Base-by-base conservation (phyloP, 1,140 invertebrate genomes). In the Agrilus planipennis region DNA sequence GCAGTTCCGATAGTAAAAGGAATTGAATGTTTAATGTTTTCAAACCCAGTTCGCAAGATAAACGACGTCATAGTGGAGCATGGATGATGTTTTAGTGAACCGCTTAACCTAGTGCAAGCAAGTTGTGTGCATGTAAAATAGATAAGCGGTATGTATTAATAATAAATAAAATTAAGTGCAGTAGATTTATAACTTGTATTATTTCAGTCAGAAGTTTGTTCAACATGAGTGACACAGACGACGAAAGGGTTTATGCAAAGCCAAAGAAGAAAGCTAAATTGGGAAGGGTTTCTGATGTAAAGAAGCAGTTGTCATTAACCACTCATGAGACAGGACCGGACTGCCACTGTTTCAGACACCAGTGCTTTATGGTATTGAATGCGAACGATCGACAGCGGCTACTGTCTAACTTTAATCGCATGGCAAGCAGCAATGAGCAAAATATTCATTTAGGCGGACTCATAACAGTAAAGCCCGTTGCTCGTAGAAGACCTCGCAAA, bases 401-500 rank as follows among this genome's bases (percentile, higher is more conserved):
- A 7, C 10, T 39, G 14, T 3, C 2, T 2, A 2, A 27, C 3
- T 39, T 39, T 39, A 28, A 39, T 18, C 10, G 16, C 12, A 6
- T 39, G 17, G 7, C 7, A 14, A 18, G 23, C 3, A 6, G 17
- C 16, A 18, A 28, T 17, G 27, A 39, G 11, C 37, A 37, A n/a
- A 38, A 27, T 43, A 1, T 4, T 9, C 38, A 43, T 30, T 16
- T 38, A 11, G 5, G 5, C n/a, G 35, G n/a, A 2, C 16, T 44
- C n/a, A 44, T 39, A 19, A 39, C 25, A n/a, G 11, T 44, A 1
- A 18, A 6, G 7, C 28, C 28, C 11, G 29, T 39, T 23, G 4
- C 12, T 22, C 9, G 18, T 17, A 7, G 37, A 34, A 15, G 19
- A 39, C 15, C 25, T 4, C 27, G 39, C n/a, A 31, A 41, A 31